These are phyloP conservation scores for Hirtodrosophila duncani DNA, from an alignment of 2,888 invertebrate genomes.

Conservation along the genomic window DNA sequence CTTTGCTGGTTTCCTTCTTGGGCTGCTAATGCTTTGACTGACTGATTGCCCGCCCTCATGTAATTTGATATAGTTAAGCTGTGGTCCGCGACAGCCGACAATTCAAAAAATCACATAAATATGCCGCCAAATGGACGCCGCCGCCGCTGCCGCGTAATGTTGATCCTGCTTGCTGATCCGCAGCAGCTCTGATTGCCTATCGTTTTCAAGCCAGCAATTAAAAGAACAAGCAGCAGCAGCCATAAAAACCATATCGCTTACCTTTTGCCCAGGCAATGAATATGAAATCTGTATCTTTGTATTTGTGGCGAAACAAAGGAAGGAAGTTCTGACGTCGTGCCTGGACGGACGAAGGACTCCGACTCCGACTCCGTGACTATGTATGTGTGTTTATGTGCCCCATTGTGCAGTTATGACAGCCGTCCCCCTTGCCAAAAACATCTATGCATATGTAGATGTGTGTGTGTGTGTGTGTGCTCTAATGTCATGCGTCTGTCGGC, in stretches of 20 bases:
- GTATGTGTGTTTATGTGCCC: conserved; percentile 20
- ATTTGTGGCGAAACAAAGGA: conserved; percentile 21
- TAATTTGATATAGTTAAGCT: conserved; percentile 67
- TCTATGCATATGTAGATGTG: too few relatives aligned
- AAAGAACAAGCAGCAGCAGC: conserved; percentile 73
- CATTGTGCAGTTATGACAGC: conserved; percentile 74
- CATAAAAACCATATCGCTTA: conserved; percentile 71
- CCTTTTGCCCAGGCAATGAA: conserved; percentile 30
- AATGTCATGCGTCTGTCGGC: conserved; percentile 13
- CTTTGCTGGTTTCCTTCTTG: too few relatives aligned
- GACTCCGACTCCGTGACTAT: neutral
- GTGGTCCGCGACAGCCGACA: conserved; percentile 69
- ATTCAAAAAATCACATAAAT: conserved; percentile 34
- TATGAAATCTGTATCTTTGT: conserved; percentile 62
- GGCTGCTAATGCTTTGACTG: too few relatives aligned
- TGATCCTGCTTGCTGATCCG: conserved; percentile 8
- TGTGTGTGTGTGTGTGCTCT: conserved; percentile 11
- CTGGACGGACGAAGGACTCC: neutral
- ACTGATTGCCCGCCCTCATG: too few relatives aligned
- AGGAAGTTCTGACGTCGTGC: too few relatives aligned
- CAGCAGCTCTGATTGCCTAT: conserved; percentile 58
- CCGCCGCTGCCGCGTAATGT: neutral
- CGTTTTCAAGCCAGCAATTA: conserved; percentile 69
- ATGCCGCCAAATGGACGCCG: conserved; percentile 46
- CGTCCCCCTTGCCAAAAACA: conserved; percentile 74